Percentiles rank a stretch among this genome's conserved stretches.
Evolutionary conservation across 2,797 vertebrate genomes (phyloP).

Genomic region (Eulemur rubriventer): DNA sequence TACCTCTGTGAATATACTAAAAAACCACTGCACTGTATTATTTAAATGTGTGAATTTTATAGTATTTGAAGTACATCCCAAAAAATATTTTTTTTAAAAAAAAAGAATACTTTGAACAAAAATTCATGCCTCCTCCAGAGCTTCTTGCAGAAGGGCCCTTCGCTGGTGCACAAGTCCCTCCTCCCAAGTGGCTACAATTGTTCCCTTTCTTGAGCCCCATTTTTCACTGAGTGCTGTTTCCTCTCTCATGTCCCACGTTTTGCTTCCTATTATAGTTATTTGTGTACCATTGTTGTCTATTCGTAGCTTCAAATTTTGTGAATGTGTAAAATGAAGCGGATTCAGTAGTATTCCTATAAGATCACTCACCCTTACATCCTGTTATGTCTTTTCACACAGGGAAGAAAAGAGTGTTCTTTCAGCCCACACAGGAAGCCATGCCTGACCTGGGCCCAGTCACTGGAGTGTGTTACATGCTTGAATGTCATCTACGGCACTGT

Average conservation of each 20-base stretch:
- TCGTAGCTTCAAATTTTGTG: not conserved
- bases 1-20: not conserved
- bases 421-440: not conserved
- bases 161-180: not conserved
- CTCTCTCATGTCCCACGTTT: not conserved
- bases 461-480: accelerated
- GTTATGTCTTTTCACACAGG: not conserved
- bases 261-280: not conserved
- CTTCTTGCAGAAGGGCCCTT: not conserved
- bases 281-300: not conserved
- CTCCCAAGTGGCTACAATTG: not conserved
- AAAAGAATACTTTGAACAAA: not conserved
- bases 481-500: not conserved
- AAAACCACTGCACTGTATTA: not conserved
- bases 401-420: not conserved
- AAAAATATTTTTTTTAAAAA: not conserved
- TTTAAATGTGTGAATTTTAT: not conserved
- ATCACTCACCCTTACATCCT: not conserved
- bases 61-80: not conserved
- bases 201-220: not conserved
- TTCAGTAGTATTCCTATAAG: not conserved
- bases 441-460: not conserved
- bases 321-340: not conserved
- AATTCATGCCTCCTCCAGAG: not conserved
- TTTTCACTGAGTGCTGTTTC: not conserved